Evolutionary conservation across 2,113 vertebrate species (phyloP).

Genomic region (Corapipo altera): DNA sequence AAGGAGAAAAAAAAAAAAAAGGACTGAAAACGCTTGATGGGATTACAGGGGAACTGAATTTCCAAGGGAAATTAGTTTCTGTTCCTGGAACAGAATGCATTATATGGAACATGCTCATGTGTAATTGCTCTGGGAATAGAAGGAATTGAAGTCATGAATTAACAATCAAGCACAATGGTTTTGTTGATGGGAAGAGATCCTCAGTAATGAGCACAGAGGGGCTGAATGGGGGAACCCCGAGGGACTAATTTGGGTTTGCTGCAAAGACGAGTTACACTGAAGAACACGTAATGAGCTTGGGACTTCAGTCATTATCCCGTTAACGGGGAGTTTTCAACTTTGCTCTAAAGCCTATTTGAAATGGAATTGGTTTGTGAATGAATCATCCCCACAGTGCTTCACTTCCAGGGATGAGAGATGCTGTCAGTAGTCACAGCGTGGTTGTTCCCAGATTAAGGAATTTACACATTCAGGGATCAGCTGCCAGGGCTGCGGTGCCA

Average conservation of each 20-base stretch:
- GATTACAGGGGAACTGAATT: background rate
- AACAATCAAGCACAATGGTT: background rate
- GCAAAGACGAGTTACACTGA: background rate
- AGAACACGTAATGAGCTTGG: background rate
- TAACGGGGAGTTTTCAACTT: background rate
- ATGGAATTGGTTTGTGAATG: background rate
- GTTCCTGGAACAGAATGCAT: background rate
- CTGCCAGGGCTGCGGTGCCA: background rate
- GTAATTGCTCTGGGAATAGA: background rate
- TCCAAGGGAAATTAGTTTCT: background rate
- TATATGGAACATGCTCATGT: background rate
- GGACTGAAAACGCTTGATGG: background rate
- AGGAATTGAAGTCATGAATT: background rate
- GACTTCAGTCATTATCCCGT: background rate
- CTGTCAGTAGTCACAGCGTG: background rate
- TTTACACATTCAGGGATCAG: background rate
- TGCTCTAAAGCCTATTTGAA: background rate
- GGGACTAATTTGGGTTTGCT: background rate
- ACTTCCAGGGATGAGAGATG: background rate
- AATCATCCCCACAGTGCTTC: background rate
- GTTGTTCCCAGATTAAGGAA: background rate
- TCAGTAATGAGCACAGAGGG: background rate
- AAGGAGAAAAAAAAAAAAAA: background rate
- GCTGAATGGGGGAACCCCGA: background rate
- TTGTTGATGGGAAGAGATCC: background rate